Percentiles rank a stretch among this genome's conserved stretches.
Conservation (phyloP, 1,140 invertebrate genomes). For the Cheumatopsyche charites region DNA sequence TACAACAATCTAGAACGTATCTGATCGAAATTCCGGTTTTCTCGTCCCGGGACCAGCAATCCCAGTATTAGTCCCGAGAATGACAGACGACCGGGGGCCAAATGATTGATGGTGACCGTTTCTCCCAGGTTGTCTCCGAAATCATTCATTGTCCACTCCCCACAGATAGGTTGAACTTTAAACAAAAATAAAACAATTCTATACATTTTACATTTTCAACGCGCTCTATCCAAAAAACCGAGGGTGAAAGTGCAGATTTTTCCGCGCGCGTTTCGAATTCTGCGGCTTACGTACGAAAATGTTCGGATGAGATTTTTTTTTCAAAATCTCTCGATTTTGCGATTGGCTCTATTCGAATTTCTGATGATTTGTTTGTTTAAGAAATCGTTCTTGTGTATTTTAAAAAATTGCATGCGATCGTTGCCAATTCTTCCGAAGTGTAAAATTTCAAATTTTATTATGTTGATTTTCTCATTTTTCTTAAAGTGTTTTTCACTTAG, state of each 20-base stretch:
- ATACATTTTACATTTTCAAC: background rate
- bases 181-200: constrained; percentile 30
- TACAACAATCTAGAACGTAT: too few species aligned
- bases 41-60: constrained; percentile 9
- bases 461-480: too few species aligned
- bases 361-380: too few species aligned
- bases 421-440: too few species aligned
- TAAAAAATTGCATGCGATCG: too few species aligned
- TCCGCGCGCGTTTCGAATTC: background rate
- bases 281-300: too few species aligned
- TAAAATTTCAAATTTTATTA: too few species aligned
- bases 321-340: too few species aligned
- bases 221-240: constrained; percentile 6
- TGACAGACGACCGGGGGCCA: constrained; percentile 16
- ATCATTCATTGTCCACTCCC: background rate
- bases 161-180: constrained; percentile 19
- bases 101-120: constrained; percentile 20
- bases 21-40: constrained; percentile 5
- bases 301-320: too few species aligned
- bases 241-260: background rate
- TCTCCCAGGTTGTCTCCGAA: background rate
- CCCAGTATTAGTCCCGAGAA: constrained; percentile 14
- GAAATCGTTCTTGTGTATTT: too few species aligned
- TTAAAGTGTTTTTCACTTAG: too few species aligned
- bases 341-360: too few species aligned